phyloP scores from a whole-genome alignment of 2,113 vertebrate species.

The Macquaria ambigua region DNA sequence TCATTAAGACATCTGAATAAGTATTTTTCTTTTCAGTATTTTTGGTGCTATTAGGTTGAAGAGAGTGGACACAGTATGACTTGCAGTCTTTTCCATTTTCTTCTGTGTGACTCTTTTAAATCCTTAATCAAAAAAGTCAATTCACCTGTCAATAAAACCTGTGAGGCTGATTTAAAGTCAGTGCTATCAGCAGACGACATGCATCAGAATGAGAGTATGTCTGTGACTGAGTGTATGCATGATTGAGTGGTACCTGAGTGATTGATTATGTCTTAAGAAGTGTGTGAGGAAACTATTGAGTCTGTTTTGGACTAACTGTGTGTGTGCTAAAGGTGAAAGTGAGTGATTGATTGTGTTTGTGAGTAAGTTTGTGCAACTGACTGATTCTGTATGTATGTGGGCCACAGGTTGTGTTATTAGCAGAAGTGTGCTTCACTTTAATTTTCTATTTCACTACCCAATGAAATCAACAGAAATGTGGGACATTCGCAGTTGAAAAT shows the following conservation, averaged over 20 bases:
- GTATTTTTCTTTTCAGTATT: background rate
- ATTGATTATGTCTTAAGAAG: conserved; percentile 43
- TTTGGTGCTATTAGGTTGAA: background rate
- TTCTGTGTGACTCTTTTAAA: conserved; percentile 9
- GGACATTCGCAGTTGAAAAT: background rate
- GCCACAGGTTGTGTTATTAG: background rate
- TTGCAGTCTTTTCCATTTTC: background rate
- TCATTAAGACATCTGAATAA: background rate
- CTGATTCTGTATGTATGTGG: background rate
- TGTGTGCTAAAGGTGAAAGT: conserved; percentile 13
- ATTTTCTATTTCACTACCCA: background rate
- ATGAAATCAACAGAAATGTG: background rate
- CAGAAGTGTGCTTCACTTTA: background rate
- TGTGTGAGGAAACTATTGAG: conserved; percentile 29
- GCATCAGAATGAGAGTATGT: conserved; percentile 1
- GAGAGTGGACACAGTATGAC: background rate
- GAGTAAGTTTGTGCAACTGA: conserved; percentile 9
- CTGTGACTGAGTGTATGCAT: conserved; percentile 1
- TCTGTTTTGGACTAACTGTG: background rate
- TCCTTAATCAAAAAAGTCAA: conserved; percentile 33
- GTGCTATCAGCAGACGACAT: conserved; percentile 12
- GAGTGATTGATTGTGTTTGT: conserved; percentile 37
- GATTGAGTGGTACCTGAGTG: conserved; percentile 37
- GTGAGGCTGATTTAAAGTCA: conserved; percentile 32
- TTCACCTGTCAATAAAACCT: conserved; percentile 27